These are phyloP conservation scores for Miltochrista miniata DNA, from an alignment of 2,888 invertebrate species.

Conservation along the genomic window DNA sequence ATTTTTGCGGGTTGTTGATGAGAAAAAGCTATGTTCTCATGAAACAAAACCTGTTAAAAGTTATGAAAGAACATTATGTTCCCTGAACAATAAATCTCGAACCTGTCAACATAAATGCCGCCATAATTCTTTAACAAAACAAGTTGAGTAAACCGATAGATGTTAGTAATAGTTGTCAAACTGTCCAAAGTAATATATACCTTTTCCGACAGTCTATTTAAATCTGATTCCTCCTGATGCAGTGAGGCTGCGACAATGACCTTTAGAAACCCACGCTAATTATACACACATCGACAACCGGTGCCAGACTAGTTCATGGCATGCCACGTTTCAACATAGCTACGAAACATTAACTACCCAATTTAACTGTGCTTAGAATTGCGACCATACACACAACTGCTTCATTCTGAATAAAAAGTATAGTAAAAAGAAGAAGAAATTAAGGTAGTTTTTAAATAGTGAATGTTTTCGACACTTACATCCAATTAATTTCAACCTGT, in stretches of 20 bases:
- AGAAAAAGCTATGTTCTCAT: constrained; percentile 2
- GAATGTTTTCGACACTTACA: constrained; percentile 13
- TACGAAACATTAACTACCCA: constrained; percentile 39
- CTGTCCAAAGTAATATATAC: constrained; percentile 20
- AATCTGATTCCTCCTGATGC: constrained; percentile 58
- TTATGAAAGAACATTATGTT: constrained; percentile 13
- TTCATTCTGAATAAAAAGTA: constrained; percentile 1
- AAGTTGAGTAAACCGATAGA: constrained; percentile 1
- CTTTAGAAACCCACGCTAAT: constrained; percentile 81
- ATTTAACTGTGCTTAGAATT: constrained; percentile 33
- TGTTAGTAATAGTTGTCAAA: constrained; percentile 10
- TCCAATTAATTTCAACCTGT: constrained; percentile 27
- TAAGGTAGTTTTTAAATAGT: not conserved
- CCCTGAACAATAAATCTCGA: constrained; percentile 12
- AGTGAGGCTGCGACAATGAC: constrained; percentile 78
- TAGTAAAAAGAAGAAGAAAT: too few species aligned
- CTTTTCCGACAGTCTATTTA: constrained; percentile 60
- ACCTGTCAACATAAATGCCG: constrained; percentile 15
- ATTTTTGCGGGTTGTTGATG: not conserved
- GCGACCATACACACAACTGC: constrained; percentile 21
- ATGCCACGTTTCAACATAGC: constrained; percentile 55
- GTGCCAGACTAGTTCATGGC: constrained; percentile 65
- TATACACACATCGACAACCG: constrained; percentile 67
- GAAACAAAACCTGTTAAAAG: constrained; percentile 6
- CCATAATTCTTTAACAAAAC: constrained; percentile 10